phyloP scores from a whole-genome alignment of 1,140 invertebrate species.

The Brachionus koreanus region DNA sequence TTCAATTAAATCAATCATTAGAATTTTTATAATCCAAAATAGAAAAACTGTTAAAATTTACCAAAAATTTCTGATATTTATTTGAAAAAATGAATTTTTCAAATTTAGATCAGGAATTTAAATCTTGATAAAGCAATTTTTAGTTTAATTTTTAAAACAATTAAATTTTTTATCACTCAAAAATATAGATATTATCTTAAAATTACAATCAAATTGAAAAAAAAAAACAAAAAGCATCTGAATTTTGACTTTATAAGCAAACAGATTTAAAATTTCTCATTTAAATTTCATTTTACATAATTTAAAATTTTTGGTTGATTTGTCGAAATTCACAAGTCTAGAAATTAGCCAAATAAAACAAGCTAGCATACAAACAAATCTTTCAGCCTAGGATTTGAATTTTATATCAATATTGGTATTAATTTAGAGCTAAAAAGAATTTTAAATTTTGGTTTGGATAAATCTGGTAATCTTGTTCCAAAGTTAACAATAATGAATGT shows the following conservation, averaged over 20 bases:
- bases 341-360: not conserved
- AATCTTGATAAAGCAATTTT: not conserved
- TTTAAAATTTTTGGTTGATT: slow-evolving; percentile 9
- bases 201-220: not conserved
- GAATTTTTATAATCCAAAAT: not conserved
- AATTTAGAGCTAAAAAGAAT: not conserved
- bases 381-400: not conserved
- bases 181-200: not conserved
- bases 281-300: slow-evolving; percentile 2
- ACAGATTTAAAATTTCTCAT: slow-evolving; percentile 30
- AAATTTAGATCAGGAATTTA: not conserved
- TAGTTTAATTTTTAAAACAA: not conserved
- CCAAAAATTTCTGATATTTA: too few species aligned
- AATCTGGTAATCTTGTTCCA: not conserved
- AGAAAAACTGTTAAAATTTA: not conserved
- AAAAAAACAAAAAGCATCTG: not conserved
- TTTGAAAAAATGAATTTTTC: too few species aligned
- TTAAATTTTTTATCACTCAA: not conserved
- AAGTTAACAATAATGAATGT: not conserved
- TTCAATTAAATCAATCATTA: not conserved
- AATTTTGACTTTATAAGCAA: not conserved
- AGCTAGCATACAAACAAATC: not conserved
- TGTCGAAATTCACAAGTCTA: not conserved
- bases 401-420: too few species aligned
- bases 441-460: not conserved